Evolutionary conservation across 2,797 vertebrate genomes (phyloP).

Genomic region (Yasuhikotakia modesta): DNA sequence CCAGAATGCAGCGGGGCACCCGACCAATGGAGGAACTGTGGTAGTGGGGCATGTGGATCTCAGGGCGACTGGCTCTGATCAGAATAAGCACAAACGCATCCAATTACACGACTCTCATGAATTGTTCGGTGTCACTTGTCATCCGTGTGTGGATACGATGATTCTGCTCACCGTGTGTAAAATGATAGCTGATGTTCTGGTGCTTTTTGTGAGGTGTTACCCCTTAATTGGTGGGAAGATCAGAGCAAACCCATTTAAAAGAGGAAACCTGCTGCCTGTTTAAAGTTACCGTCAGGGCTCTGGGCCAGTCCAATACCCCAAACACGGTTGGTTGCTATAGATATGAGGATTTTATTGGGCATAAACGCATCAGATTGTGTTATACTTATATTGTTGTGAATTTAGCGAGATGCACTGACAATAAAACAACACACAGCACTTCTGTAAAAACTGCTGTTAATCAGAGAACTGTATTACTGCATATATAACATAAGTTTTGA

Average conservation of each 20-base stretch:
- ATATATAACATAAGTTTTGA: conserved; percentile 37
- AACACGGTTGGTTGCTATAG: conserved; percentile 27
- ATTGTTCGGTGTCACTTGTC: conserved; percentile 76
- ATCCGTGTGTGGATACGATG: conserved; percentile 69
- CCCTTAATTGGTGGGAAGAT: conserved; percentile 45
- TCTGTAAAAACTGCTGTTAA: conserved; percentile 50
- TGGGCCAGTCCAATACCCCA: no score
- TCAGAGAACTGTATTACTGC: not conserved
- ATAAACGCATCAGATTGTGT: not conserved
- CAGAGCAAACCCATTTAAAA: conserved; percentile 52
- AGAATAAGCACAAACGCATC: conserved; percentile 76
- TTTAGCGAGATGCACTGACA: no score
- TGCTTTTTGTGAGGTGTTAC: conserved; percentile 47
- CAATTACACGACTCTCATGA: conserved; percentile 77
- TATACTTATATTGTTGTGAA: not conserved
- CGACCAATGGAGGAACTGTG: conserved; percentile 43
- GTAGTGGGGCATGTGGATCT: conserved; percentile 48
- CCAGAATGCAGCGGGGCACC: conserved; percentile 63
- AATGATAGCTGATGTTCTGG: conserved; percentile 69
- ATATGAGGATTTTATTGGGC: not conserved
- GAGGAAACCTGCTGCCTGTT: conserved; percentile 31
- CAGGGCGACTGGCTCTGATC: conserved; percentile 63
- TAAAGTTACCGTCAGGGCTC: not conserved
- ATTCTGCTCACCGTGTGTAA: conserved; percentile 76
- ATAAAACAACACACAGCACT: not conserved